Percentiles rank a stretch among this genome's conserved stretches.
Conservation (phyloP, 2,888 invertebrate species). For the Lordiphosa andalusiaca region DNA sequence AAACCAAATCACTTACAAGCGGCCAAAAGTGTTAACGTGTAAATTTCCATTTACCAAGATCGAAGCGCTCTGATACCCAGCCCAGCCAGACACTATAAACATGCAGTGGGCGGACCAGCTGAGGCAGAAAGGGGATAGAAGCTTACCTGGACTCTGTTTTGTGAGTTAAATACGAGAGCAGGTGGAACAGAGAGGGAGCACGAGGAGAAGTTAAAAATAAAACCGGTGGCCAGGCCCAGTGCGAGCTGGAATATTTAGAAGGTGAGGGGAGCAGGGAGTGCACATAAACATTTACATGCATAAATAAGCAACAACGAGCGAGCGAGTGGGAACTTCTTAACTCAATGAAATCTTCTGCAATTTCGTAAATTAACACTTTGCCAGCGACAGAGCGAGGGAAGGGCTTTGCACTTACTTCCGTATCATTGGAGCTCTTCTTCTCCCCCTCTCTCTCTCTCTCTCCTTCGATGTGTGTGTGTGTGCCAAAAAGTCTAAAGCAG, state of each 20-base stretch:
- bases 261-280: neutral
- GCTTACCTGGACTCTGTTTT: conserved; percentile 8
- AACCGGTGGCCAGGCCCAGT: conserved; percentile 47
- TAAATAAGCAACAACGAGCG: conserved; percentile 53
- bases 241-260: conserved; percentile 42
- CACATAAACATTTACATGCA: conserved; percentile 63
- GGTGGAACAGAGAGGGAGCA: conserved; percentile 2
- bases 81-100: conserved; percentile 51
- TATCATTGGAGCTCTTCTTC: conserved; percentile 56
- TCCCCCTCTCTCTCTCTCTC: neutral
- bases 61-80: conserved; percentile 44
- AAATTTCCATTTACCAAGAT: conserved; percentile 78
- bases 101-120: conserved; percentile 37
- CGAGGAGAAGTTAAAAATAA: conserved; percentile 51
- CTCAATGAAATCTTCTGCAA: conserved; percentile 73
- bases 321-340: conserved; percentile 60
- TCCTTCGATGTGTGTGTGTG: conserved; percentile 3
- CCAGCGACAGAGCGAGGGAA: conserved; percentile 22
- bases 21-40: conserved; percentile 79
- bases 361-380: conserved; percentile 74
- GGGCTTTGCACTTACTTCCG: conserved; percentile 65
- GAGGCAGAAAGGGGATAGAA: conserved; percentile 4
- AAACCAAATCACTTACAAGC: conserved; percentile 75
- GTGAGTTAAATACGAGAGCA: conserved; percentile 38
- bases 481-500: conserved; percentile 65